Base-by-base conservation (phyloP, 2,113 vertebrate genomes). In the Pycnonotus jocosus region DNA sequence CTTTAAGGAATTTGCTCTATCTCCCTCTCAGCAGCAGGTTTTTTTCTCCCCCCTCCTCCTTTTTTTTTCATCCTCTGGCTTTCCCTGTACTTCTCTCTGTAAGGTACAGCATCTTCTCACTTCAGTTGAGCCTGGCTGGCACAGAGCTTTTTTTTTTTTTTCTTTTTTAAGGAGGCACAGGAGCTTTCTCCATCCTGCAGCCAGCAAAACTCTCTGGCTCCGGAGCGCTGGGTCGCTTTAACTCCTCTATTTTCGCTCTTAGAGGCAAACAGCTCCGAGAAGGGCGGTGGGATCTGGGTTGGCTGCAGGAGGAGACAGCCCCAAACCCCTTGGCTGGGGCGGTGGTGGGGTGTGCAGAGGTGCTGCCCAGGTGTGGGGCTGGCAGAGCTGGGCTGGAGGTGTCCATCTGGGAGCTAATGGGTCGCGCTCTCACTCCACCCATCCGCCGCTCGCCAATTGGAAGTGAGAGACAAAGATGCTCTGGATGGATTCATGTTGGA, bases 391-490 rank as follows among this genome's bases (percentile, higher is more conserved):
- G 58, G 64, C 30, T 65, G 76, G 72, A 81, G 35, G 58, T 73
- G 74, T 15, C 66, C 70, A 22, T n/a, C 94, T 97, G 96, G 93
- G 95, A 95, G 86, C 91, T 89, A 82, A 95, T 88, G 89, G 95
- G 96, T 94, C 50, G 4, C 4, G 0, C 25, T 88, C 74, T 94
- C 88, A 93, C 94, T 93, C 97, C 97, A 97, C 97, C 97, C 96
- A 91, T 96, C 35, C 0, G 50, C 90, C 4, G 7, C 83, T 95
- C 65, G 24, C 97, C 97, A 97, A 97, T 97, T 92, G 97, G 96
- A 97, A 97, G 95, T 93, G 91, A 94, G 94, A 82, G 83, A 91
- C 77, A 95, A 74, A 92, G 96, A 94, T 97, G 96, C 95, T 79
- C 61, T 78, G 91, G 92, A 86, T 92, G 81, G 92, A 96, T 95